Percentiles rank a stretch among this genome's conserved stretches.
Evolutionary conservation across 2,888 invertebrate genomes (phyloP).

Genomic region (Hylaea fasciaria): DNA sequence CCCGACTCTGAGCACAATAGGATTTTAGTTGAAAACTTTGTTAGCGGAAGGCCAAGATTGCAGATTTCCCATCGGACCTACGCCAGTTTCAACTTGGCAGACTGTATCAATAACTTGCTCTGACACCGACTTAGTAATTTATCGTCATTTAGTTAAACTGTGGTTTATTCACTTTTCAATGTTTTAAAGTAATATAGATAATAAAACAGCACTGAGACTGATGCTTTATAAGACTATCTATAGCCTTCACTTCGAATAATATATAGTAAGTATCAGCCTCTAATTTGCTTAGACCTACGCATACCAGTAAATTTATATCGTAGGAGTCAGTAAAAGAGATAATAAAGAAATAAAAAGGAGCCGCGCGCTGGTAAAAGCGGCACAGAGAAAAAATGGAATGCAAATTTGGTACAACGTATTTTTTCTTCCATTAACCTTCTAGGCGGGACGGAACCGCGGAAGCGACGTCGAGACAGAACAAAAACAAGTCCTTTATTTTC

Average conservation of each 20-base stretch:
- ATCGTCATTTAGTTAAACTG: constrained; percentile 45
- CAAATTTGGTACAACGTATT: constrained; percentile 83
- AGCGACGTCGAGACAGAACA: constrained; percentile 66
- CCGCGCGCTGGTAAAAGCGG: not conserved
- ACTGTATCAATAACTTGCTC: constrained; percentile 79
- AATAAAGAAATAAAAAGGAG: constrained; percentile 14
- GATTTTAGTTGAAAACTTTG: constrained; percentile 83
- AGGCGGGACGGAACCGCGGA: constrained; percentile 60
- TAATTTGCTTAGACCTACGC: too few species aligned
- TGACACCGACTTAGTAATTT: constrained; percentile 67
- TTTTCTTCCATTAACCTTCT: constrained; percentile 82
- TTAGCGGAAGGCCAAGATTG: constrained; percentile 81
- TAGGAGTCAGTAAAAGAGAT: constrained; percentile 14
- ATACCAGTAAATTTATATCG: constrained; percentile 2
- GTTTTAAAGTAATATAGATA: not conserved
- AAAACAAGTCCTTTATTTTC: constrained; percentile 76
- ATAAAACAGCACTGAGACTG: not conserved
- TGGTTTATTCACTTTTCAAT: constrained; percentile 1
- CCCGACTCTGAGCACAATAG: constrained; percentile 76
- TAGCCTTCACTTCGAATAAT: too few species aligned
- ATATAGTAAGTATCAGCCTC: too few species aligned
- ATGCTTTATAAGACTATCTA: too few species aligned
- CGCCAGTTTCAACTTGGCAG: constrained; percentile 78
- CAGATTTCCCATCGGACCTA: constrained; percentile 80
- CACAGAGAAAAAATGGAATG: constrained; percentile 79